These are phyloP conservation scores for Serranus cabrilla DNA, from an alignment of 2,797 vertebrate species.

Conservation along the genomic window DNA sequence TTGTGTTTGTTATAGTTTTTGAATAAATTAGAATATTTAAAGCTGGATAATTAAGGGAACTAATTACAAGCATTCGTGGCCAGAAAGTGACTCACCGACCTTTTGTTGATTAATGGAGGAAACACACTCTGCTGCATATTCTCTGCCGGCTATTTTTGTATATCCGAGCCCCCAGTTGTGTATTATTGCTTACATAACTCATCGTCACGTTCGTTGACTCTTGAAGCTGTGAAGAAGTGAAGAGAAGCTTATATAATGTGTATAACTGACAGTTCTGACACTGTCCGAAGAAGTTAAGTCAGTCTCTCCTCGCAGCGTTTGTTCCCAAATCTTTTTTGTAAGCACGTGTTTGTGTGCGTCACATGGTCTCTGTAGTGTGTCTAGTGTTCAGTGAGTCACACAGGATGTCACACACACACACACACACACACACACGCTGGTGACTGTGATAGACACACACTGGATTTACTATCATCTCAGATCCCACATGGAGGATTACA, in stretches of 20 bases:
- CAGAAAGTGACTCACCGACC: too few relatives aligned
- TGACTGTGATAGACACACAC: slow-evolving; percentile 19
- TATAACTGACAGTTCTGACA: slow-evolving; percentile 63
- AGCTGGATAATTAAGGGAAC: too few relatives aligned
- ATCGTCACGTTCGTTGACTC: slow-evolving; percentile 22
- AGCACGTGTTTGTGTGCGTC: slow-evolving; percentile 46
- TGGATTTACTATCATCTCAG: slow-evolving; percentile 63
- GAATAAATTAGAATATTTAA: too few relatives aligned
- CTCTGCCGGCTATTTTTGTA: background rate
- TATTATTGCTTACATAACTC: slow-evolving; percentile 52
- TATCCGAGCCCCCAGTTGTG: slow-evolving; percentile 2
- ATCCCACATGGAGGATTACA: slow-evolving; percentile 67
- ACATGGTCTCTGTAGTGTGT: slow-evolving; percentile 50
- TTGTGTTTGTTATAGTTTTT: too few relatives aligned
- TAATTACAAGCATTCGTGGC: too few relatives aligned
- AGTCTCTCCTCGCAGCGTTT: slow-evolving; percentile 65
- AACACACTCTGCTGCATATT: background rate
- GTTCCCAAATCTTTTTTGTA: slow-evolving; percentile 52
- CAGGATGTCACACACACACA: slow-evolving; percentile 52
- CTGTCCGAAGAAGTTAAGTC: slow-evolving; percentile 68
- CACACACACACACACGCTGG: background rate
- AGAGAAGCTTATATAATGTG: slow-evolving; percentile 61
- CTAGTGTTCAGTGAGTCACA: slow-evolving; percentile 70
- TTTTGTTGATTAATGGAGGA: background rate
- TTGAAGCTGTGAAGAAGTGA: slow-evolving; percentile 34